Evolutionary conservation across 1,140 invertebrate species (phyloP).

Genomic region (Penaeus indicus): DNA sequence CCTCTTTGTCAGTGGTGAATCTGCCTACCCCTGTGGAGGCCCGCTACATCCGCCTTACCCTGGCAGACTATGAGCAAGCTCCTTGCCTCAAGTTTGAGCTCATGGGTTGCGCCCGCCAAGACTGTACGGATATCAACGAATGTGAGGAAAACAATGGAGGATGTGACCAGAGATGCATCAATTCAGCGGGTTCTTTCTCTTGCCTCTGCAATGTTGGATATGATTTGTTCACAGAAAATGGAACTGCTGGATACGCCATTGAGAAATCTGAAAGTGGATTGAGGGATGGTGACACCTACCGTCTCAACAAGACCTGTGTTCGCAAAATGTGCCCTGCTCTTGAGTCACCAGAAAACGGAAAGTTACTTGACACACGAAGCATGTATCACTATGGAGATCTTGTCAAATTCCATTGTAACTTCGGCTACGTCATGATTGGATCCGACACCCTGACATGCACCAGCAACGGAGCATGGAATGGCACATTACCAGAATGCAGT

Average conservation of each 20-base stretch:
- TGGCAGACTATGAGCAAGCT: slow-evolving; percentile 88
- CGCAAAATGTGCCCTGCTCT: slow-evolving; percentile 89
- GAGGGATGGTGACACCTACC: slow-evolving; percentile 88
- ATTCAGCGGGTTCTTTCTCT: slow-evolving; percentile 86
- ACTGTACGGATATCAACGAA: slow-evolving; percentile 94
- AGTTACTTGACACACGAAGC: slow-evolving; percentile 82
- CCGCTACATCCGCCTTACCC: slow-evolving; percentile 87
- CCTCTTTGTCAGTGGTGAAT: slow-evolving; percentile 86
- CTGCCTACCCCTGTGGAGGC: slow-evolving; percentile 92
- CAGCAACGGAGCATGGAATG: slow-evolving; percentile 93
- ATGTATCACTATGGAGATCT: slow-evolving; percentile 92
- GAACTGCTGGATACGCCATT: slow-evolving; percentile 90
- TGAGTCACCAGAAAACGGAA: slow-evolving; percentile 88
- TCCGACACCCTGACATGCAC: slow-evolving; percentile 87
- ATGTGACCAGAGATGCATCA: slow-evolving; percentile 94
- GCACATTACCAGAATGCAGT: slow-evolving; percentile 86
- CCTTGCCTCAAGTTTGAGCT: slow-evolving; percentile 93
- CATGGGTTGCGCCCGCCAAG: slow-evolving; percentile 91
- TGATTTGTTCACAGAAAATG: slow-evolving; percentile 89
- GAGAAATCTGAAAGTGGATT: slow-evolving; percentile 87
- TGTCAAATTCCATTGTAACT: slow-evolving; percentile 93
- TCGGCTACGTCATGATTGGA: slow-evolving; percentile 93
- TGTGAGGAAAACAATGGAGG: slow-evolving; percentile 90
- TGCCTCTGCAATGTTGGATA: slow-evolving; percentile 94
- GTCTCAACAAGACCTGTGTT: slow-evolving; percentile 95